phyloP scores from a whole-genome alignment of 2,113 vertebrate species.

The Pterocles burchelli region DNA sequence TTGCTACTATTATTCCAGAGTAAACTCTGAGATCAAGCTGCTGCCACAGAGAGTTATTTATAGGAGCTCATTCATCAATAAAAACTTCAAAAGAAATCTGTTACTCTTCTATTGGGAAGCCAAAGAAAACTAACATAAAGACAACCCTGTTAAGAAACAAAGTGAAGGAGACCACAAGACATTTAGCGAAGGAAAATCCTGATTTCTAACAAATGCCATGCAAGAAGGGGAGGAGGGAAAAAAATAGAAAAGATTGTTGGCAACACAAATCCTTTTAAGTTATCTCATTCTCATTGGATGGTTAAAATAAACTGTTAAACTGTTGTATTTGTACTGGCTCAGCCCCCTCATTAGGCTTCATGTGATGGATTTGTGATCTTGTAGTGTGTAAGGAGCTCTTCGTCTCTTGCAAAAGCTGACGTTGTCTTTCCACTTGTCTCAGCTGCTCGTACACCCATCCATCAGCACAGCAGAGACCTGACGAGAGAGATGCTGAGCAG shows the following conservation, averaged over 20 bases:
- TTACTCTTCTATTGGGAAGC: constrained; percentile 76
- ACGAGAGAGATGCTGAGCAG: fast-evolving
- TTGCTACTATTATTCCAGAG: constrained; percentile 74
- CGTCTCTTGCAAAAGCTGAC: neutral
- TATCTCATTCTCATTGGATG: constrained; percentile 29
- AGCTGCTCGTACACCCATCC: fast-evolving
- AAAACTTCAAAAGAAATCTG: constrained; percentile 81
- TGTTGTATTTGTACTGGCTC: constrained; percentile 63
- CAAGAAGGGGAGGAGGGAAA: neutral
- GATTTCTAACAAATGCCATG: constrained; percentile 72
- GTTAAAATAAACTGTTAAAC: constrained; percentile 68
- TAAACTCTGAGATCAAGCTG: constrained; percentile 70
- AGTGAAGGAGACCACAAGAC: constrained; percentile 64
- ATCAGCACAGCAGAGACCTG: neutral
- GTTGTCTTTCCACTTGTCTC: neutral
- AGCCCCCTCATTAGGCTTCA: constrained; percentile 43
- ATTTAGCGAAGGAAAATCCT: constrained; percentile 56
- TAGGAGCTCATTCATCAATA: constrained; percentile 82
- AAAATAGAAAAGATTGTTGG: neutral
- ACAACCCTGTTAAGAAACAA: constrained; percentile 72
- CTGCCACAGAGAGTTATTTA: constrained; percentile 78
- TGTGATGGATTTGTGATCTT: constrained; percentile 55
- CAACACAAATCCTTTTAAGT: constrained; percentile 44
- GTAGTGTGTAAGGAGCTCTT: neutral
- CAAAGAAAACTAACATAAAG: constrained; percentile 78